Evolutionary conservation across 2,797 vertebrate genomes (phyloP).

Genomic region (Malacoraja senta): DNA sequence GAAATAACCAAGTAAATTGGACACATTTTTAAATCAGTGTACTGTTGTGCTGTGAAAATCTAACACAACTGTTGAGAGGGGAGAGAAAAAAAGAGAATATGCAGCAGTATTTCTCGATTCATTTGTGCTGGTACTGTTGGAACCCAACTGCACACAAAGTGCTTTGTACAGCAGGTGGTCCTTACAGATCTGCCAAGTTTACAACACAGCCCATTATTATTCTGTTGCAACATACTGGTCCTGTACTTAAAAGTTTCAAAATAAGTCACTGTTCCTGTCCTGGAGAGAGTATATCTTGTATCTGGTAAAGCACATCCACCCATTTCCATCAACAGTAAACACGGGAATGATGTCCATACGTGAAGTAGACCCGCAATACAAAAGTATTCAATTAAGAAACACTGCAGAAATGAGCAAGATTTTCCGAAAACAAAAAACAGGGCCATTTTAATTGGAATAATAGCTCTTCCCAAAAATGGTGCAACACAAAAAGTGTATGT

Average conservation of each 20-base stretch:
- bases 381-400: background rate
- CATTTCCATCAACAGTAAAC: background rate
- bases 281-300: background rate
- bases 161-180: slow-evolving; percentile 23
- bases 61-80: background rate
- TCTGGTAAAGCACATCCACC: background rate
- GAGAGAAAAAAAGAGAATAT: background rate
- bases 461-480: background rate
- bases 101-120: background rate
- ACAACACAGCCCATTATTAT: slow-evolving; percentile 14
- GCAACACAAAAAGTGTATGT: background rate
- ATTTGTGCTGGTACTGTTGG: slow-evolving; percentile 27
- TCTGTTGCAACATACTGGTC: background rate
- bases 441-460: background rate
- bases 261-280: background rate
- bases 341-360: background rate
- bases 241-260: slow-evolving; percentile 19
- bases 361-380: background rate
- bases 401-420: background rate
- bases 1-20: background rate
- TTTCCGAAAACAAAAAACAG: background rate
- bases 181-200: background rate
- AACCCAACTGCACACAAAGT: slow-evolving; percentile 25
- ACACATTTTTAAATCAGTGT: background rate
- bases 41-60: background rate